Percentiles rank a stretch among this genome's conserved stretches.
phyloP scores from a whole-genome alignment of 2,888 invertebrate genomes.

The Pharmacophagus antenor region DNA sequence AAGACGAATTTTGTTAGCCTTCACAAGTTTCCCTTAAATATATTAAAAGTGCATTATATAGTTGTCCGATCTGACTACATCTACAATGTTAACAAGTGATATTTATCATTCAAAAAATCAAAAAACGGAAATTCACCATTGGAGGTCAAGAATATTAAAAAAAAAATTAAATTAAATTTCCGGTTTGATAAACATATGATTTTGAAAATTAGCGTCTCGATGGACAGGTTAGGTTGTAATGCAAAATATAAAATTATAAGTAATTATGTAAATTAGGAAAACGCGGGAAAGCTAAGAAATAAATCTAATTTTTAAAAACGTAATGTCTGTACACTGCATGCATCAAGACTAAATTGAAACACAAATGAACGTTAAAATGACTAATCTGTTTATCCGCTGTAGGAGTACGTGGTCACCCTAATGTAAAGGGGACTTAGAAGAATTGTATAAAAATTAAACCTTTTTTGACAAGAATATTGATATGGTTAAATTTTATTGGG shows the following conservation, averaged over 20 bases:
- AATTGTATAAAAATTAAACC: too few species aligned
- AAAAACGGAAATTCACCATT: neutral
- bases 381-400: neutral
- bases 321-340: too few species aligned
- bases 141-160: neutral
- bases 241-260: neutral
- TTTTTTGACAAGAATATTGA: too few species aligned
- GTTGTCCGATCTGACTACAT: neutral
- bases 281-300: neutral
- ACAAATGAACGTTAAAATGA: neutral
- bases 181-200: neutral
- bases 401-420: neutral
- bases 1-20: too few species aligned
- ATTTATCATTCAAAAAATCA: neutral
- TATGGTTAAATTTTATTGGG: too few species aligned
- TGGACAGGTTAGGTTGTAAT: neutral
- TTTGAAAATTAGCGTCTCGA: neutral
- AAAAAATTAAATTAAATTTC: neutral
- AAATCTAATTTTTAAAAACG: neutral
- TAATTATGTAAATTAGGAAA: neutral
- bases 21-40: too few species aligned
- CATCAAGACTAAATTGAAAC: too few species aligned
- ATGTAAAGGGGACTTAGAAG: neutral
- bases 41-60: too few species aligned
- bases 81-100: neutral